Evolutionary conservation across 2,113 vertebrate genomes (phyloP).

Genomic region (Xiphias gladius): DNA sequence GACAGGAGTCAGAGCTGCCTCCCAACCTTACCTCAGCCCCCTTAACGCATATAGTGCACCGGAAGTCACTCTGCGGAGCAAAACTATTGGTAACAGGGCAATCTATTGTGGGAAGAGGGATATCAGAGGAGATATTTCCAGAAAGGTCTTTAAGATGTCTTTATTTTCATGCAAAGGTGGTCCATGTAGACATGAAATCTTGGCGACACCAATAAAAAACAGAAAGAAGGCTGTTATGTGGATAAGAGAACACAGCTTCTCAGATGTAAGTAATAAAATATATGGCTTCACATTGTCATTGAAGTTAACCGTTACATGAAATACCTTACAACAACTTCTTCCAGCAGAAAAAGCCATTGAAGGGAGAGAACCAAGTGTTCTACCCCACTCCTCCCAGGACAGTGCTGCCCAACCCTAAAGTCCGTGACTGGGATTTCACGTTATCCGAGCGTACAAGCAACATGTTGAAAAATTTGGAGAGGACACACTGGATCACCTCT

Average conservation of each 20-base stretch:
- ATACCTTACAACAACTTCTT: neutral
- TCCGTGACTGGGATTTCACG: constrained; percentile 72
- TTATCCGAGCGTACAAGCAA: constrained; percentile 80
- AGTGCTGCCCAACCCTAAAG: constrained; percentile 74
- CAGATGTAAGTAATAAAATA: constrained; percentile 77
- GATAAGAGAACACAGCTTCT: constrained; percentile 79
- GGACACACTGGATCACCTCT: constrained; percentile 81
- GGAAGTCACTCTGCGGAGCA: constrained; percentile 74
- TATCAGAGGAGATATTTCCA: neutral
- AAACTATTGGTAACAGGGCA: constrained; percentile 80
- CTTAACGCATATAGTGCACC: constrained; percentile 73
- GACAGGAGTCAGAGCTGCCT: constrained; percentile 60
- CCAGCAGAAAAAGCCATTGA: constrained; percentile 78
- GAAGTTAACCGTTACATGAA: neutral
- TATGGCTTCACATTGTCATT: neutral
- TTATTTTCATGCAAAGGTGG: constrained; percentile 74
- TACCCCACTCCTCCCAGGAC: constrained; percentile 81
- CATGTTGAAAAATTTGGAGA: constrained; percentile 84
- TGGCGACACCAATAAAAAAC: constrained; percentile 71
- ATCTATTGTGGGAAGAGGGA: neutral
- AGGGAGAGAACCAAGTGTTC: constrained; percentile 75
- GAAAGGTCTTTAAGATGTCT: constrained; percentile 8
- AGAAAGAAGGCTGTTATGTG: constrained; percentile 76
- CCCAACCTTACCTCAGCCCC: constrained; percentile 70
- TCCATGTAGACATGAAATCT: constrained; percentile 84